Percentiles rank a stretch among this genome's conserved stretches.
Evolutionary conservation across 2,888 invertebrate species (phyloP).

Genomic region (Sturmia bella): DNA sequence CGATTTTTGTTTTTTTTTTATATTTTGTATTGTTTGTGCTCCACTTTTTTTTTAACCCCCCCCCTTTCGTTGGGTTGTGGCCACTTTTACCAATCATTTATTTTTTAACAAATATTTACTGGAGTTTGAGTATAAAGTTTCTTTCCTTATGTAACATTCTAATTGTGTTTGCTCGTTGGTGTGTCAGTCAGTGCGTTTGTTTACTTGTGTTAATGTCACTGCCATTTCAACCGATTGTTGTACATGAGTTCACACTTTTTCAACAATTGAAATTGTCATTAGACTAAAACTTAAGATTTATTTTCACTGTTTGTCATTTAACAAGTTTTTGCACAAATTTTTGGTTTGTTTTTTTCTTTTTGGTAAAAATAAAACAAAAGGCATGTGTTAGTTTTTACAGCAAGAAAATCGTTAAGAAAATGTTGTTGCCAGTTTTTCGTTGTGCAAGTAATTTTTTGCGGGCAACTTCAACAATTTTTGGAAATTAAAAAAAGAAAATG

Average conservation of each 20-base stretch:
- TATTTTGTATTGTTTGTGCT: constrained; percentile 25
- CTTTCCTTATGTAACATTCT: not conserved
- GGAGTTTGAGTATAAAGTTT: constrained; percentile 9
- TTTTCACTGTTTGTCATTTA: constrained; percentile 9
- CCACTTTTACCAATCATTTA: constrained; percentile 52
- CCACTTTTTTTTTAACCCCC: not conserved
- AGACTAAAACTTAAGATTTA: constrained; percentile 45
- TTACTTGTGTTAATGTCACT: constrained; percentile 30
- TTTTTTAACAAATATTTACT: constrained; percentile 12
- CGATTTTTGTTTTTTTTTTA: constrained; percentile 10
- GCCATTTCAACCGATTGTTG: constrained; percentile 45
- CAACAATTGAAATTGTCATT: constrained; percentile 63
- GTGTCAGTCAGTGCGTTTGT: constrained; percentile 12
- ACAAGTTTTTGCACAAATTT: constrained; percentile 23
- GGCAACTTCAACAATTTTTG: no score
- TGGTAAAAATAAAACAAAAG: not conserved
- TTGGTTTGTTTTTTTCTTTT: not conserved
- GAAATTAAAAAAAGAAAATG: constrained; percentile 5
- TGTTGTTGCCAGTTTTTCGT: not conserved
- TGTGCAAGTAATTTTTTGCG: not conserved
- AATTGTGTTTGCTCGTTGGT: not conserved
- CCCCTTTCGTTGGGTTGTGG: not conserved
- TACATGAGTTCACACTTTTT: constrained; percentile 58
- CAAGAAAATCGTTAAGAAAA: not conserved
- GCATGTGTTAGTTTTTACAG: constrained; percentile 18